These are phyloP conservation scores for Nymphicus hollandicus DNA, from an alignment of 2,113 vertebrate species.

Conservation along the genomic window DNA sequence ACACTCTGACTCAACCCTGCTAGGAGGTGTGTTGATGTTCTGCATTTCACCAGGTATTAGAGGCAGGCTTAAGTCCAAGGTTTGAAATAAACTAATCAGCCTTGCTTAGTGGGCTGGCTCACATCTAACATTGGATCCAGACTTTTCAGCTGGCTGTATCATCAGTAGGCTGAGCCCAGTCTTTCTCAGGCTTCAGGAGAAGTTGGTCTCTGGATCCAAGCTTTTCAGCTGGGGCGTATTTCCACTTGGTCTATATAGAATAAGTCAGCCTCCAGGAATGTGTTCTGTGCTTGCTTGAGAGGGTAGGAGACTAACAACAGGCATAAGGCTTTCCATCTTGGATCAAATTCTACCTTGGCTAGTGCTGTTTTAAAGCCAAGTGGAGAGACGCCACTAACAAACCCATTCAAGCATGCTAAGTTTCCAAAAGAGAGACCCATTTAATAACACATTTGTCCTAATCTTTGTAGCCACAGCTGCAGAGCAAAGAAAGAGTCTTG, in stretches of 20 bases:
- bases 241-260: not conserved
- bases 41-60: not conserved
- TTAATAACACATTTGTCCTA: not conserved
- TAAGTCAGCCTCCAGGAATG: not conserved
- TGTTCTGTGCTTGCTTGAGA: not conserved
- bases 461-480: not conserved
- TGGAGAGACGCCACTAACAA: not conserved
- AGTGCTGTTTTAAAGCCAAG: not conserved
- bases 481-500: not conserved
- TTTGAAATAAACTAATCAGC: not conserved
- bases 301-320: not conserved
- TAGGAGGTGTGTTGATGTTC: not conserved
- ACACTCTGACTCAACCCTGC: not conserved
- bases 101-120: not conserved
- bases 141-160: not conserved
- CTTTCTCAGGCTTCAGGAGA: not conserved
- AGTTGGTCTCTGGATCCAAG: not conserved
- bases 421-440: not conserved
- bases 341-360: not conserved
- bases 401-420: not conserved
- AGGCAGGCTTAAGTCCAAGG: not conserved
- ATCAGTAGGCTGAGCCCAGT: not conserved
- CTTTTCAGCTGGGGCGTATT: slow-evolving; percentile 22
- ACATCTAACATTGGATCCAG: not conserved
- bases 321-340: not conserved